These are phyloP conservation scores for Erethizon dorsatum DNA, from an alignment of 2,797 vertebrate genomes.

Conservation along the genomic window DNA sequence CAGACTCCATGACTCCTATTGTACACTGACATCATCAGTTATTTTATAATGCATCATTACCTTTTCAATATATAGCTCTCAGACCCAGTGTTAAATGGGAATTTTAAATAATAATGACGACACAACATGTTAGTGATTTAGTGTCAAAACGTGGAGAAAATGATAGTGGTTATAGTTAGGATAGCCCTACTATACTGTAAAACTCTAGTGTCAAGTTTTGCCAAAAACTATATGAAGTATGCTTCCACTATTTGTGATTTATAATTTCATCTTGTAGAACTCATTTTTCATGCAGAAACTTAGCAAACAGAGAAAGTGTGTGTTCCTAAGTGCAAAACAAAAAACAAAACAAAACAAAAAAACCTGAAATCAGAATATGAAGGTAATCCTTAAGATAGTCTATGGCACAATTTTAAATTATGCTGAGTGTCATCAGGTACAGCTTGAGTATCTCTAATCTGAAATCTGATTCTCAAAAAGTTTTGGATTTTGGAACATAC, in stretches of 20 bases:
- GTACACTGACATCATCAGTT: background rate
- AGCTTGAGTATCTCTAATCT: background rate
- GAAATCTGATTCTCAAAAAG: background rate
- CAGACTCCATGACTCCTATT: background rate
- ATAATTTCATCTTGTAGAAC: conserved; percentile 8
- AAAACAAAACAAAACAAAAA: background rate
- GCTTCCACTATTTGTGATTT: conserved; percentile 40
- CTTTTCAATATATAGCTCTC: background rate
- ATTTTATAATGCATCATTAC: conserved; percentile 29
- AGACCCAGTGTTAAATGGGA: background rate
- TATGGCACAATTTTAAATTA: conserved; percentile 35
- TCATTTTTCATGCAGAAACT: background rate
- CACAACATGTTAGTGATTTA: conserved; percentile 22
- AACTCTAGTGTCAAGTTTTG: background rate
- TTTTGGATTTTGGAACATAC: background rate
- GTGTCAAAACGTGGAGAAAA: conserved; percentile 57
- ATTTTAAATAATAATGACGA: background rate
- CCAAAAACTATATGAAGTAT: background rate
- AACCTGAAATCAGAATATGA: conserved; percentile 58
- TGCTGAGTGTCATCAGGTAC: background rate
- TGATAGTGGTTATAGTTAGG: background rate
- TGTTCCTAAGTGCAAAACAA: conserved; percentile 32
- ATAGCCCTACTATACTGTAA: background rate
- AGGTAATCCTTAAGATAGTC: conserved; percentile 60
- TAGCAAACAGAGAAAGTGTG: background rate